Conservation (phyloP, 2,797 vertebrate species). For the Sebastolobus alascanus region DNA sequence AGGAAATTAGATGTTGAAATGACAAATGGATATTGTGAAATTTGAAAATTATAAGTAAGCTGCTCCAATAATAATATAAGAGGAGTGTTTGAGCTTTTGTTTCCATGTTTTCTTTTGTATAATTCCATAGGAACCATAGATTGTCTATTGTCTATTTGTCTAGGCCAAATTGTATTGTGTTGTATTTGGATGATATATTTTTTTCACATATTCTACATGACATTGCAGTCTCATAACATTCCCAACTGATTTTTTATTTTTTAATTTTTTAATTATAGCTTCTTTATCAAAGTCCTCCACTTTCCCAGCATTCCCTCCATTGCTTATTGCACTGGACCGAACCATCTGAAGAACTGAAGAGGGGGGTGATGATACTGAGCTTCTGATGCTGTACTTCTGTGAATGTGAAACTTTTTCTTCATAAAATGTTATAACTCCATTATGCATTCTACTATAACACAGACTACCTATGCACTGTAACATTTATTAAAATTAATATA, state of each 20-base stretch:
- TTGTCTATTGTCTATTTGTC: neutral
- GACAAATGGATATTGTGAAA: neutral
- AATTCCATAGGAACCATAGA: neutral
- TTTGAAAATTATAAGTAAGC: neutral
- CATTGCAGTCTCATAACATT: slow-evolving; percentile 9
- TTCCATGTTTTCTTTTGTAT: neutral
- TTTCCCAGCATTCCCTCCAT: slow-evolving; percentile 59
- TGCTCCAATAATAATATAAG: neutral
- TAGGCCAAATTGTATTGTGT: neutral
- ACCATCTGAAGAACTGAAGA: slow-evolving; percentile 58
- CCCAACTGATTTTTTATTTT: slow-evolving; percentile 1
- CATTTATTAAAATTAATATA: slow-evolving; percentile 34
- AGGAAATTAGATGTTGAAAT: neutral
- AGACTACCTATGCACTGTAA: neutral
- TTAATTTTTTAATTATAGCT: slow-evolving; percentile 47
- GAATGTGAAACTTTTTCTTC: slow-evolving; percentile 5
- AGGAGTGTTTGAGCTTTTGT: neutral
- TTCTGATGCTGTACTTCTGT: slow-evolving; percentile 12
- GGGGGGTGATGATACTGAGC: slow-evolving; percentile 32
- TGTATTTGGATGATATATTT: slow-evolving; percentile 5
- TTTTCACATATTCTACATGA: neutral
- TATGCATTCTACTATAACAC: neutral
- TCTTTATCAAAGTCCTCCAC: slow-evolving; percentile 44
- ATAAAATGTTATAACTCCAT: neutral
- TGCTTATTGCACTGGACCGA: slow-evolving; percentile 52